These are phyloP conservation scores for Cololabis saira DNA, from an alignment of 2,113 vertebrate species.

Conservation along the genomic window DNA sequence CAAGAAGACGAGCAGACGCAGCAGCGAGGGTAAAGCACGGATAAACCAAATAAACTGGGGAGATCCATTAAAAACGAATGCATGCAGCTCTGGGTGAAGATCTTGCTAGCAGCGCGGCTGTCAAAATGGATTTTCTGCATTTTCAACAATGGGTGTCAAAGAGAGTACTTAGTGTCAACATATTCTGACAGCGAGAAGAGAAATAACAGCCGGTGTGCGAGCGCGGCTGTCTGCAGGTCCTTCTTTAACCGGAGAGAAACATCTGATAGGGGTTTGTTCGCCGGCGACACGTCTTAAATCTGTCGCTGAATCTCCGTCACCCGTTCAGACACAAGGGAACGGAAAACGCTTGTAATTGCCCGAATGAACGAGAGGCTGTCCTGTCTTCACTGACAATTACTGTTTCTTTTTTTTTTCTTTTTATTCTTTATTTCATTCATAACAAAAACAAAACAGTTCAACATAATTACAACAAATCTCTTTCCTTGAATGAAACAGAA, in stretches of 20 bases:
- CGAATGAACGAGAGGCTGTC: constrained; percentile 6
- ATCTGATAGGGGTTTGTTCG: not conserved
- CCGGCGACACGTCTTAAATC: constrained; percentile 7
- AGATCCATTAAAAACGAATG: too few relatives aligned
- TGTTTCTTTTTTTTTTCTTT: too few relatives aligned
- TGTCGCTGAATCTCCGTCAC: not conserved
- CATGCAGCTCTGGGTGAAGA: too few relatives aligned
- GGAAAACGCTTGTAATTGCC: constrained; percentile 2
- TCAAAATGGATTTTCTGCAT: not conserved
- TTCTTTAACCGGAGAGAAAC: constrained; percentile 7
- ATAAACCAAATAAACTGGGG: too few relatives aligned
- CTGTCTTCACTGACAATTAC: constrained; percentile 3
- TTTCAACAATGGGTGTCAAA: constrained; percentile 12
- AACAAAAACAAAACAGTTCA: too few relatives aligned
- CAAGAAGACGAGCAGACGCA: too few relatives aligned
- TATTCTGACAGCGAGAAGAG: not conserved
- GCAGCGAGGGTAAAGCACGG: too few relatives aligned
- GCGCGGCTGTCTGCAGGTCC: not conserved
- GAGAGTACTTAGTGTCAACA: constrained; percentile 15
- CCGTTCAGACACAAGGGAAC: not conserved
- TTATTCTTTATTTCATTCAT: too few relatives aligned
- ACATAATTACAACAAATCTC: too few relatives aligned
- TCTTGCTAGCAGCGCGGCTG: too few relatives aligned
- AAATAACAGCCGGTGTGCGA: not conserved
- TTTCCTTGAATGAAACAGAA: too few relatives aligned